A percentile compares a stretch with the other conserved stretches of the same genome.
Evolutionary conservation across 2,113 vertebrate genomes (phyloP).

Genomic region (Austrofundulus limnaeus): DNA sequence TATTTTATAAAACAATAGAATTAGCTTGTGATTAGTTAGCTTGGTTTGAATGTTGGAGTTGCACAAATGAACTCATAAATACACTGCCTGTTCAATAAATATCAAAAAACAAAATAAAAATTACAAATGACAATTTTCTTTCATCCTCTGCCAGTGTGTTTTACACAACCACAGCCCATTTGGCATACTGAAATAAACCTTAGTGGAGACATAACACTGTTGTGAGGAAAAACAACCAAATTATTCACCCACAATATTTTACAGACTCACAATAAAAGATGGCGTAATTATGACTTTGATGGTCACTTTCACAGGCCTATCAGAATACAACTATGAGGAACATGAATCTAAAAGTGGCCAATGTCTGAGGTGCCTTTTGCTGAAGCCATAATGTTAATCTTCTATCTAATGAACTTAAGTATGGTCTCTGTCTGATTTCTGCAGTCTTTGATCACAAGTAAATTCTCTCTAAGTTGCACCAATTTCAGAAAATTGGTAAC

Average conservation of each 20-base stretch:
- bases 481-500: not conserved
- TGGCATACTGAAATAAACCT: not conserved
- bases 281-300: not conserved
- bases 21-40: too few species aligned
- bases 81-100: too few species aligned
- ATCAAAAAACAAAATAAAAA: too few species aligned
- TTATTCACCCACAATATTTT: not conserved
- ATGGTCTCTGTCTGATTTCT: not conserved
- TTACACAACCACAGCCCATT: not conserved
- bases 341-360: not conserved
- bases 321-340: not conserved
- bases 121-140: too few species aligned
- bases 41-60: too few species aligned
- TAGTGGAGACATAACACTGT: not conserved
- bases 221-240: too few species aligned
- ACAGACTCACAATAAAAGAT: not conserved
- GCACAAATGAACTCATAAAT: too few species aligned
- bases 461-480: not conserved
- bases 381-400: not conserved
- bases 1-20: too few species aligned
- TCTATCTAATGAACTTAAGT: not conserved
- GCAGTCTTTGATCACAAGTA: constrained; percentile 10
- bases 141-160: not conserved
- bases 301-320: not conserved
- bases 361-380: not conserved